Evolutionary conservation across 2,113 vertebrate genomes (phyloP).

Genomic region (Cettia cetti): DNA sequence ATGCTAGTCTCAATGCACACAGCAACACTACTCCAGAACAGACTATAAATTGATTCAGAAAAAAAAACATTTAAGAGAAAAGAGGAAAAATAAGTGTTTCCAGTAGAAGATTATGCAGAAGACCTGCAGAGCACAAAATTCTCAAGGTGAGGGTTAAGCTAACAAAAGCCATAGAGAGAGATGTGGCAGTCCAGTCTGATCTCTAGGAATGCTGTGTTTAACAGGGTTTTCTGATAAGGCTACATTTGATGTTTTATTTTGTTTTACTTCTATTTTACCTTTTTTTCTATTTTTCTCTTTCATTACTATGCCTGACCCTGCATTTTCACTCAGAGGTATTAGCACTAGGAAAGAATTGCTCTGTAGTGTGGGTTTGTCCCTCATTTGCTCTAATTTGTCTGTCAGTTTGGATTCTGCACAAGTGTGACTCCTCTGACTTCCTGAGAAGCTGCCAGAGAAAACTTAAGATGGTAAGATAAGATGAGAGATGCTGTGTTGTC

Average conservation of each 20-base stretch:
- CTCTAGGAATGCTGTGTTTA: neutral
- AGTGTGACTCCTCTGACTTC: neutral
- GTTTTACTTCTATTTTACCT: neutral
- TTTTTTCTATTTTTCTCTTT: neutral
- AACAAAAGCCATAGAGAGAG: neutral
- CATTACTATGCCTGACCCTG: neutral
- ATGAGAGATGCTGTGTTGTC: neutral
- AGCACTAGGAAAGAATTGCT: neutral
- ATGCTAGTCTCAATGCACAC: neutral
- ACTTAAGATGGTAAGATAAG: neutral
- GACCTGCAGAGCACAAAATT: neutral
- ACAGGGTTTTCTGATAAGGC: neutral
- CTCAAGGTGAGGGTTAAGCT: neutral
- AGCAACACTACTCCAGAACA: neutral
- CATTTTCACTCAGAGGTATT: neutral
- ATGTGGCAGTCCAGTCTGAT: neutral
- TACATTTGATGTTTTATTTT: neutral
- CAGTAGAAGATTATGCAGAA: neutral
- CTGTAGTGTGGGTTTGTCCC: neutral
- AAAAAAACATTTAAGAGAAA: neutral
- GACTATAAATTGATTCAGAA: neutral
- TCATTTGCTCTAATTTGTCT: neutral
- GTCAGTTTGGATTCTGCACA: neutral
- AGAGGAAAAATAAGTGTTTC: neutral
- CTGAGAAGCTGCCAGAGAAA: neutral